These are phyloP conservation scores for Oreamnos americanus DNA, from an alignment of 2,113 vertebrate species.

Conservation along the genomic window DNA sequence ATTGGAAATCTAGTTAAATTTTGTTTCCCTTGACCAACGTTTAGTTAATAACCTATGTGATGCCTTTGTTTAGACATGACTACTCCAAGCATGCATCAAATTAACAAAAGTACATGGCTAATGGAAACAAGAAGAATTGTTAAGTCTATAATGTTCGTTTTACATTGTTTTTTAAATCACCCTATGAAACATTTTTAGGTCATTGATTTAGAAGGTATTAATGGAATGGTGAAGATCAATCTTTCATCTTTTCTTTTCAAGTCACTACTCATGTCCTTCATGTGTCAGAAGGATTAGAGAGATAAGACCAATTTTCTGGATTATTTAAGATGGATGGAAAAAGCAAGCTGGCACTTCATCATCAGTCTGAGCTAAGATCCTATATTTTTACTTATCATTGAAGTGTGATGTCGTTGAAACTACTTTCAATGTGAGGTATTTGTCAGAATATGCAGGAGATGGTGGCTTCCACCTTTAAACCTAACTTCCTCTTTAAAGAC, in stretches of 20 bases:
- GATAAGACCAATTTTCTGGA: conserved; percentile 29
- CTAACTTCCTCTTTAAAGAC: background rate
- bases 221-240: background rate
- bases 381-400: conserved; percentile 55
- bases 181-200: background rate
- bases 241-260: conserved; percentile 3
- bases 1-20: conserved; percentile 17
- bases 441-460: conserved; percentile 32
- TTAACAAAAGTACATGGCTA: background rate
- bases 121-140: background rate
- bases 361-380: conserved; percentile 37
- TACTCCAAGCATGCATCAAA: background rate
- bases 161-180: background rate
- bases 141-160: background rate
- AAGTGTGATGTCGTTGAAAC: conserved; percentile 10
- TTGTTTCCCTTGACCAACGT: background rate
- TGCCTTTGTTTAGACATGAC: background rate
- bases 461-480: conserved; percentile 24
- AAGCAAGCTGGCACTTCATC: conserved; percentile 26
- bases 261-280: conserved; percentile 21
- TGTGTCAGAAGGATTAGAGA: conserved; percentile 11
- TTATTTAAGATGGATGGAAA: conserved; percentile 49
- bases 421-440: conserved; percentile 39
- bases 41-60: background rate
- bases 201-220: conserved; percentile 11